Conservation (phyloP, 2,797 vertebrate species). For the Anas bernieri region DNA sequence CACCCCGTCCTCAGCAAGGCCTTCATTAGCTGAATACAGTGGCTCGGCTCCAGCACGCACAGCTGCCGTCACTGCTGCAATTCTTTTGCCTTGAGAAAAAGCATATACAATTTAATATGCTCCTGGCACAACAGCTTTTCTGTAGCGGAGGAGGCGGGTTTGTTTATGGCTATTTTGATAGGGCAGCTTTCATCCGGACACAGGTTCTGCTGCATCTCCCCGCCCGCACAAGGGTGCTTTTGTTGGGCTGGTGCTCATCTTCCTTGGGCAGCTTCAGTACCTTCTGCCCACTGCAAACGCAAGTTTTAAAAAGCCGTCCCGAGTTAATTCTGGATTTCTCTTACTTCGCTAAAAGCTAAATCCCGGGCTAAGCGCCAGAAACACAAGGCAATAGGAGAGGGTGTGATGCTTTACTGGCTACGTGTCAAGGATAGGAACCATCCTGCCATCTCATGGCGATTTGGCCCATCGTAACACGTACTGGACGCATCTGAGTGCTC, state of each 20-base stretch:
- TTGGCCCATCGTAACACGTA: neutral
- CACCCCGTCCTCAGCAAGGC: conserved; percentile 45
- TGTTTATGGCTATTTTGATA: conserved; percentile 69
- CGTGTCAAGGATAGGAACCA: conserved; percentile 12
- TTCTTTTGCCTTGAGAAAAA: conserved; percentile 73
- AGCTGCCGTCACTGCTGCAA: conserved; percentile 72
- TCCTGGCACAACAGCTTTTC: conserved; percentile 67
- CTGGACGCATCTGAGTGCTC: neutral
- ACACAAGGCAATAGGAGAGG: neutral
- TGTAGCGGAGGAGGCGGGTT: conserved; percentile 62
- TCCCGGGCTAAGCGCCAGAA: neutral
- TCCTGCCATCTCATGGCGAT: neutral
- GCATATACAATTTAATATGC: conserved; percentile 76
- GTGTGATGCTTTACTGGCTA: conserved; percentile 13
- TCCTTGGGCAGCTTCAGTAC: neutral
- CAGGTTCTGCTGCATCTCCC: conserved; percentile 59
- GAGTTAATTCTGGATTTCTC: neutral
- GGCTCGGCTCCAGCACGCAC: conserved; percentile 69
- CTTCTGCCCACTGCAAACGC: neutral
- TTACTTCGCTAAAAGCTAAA: neutral
- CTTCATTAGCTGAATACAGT: conserved; percentile 19
- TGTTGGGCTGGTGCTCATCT: neutral
- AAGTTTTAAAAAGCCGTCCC: conserved; percentile 26
- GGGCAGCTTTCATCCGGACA: conserved; percentile 59
- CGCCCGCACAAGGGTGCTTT: neutral